Base-by-base conservation (phyloP, 1,140 invertebrate genomes). In the Drosophila carrolli region DNA sequence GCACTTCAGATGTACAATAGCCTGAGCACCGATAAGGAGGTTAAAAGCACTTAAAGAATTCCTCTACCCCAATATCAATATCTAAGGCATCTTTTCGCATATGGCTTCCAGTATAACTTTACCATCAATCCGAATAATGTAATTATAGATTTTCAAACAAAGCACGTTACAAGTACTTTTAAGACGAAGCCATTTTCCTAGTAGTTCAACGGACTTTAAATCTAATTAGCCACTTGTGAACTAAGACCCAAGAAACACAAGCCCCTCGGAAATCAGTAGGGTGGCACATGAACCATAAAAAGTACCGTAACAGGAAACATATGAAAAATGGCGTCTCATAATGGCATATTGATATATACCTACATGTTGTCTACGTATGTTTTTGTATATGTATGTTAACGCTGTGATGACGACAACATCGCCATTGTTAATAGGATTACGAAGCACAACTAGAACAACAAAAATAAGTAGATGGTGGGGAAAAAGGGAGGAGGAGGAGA, bases 361-460 rank as follows among this genome's bases (percentile, higher is more conserved):
- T 46, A 41, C 57, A 67, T 6, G 9, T 32, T 35, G n/a, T 51
- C 27, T 57, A 40, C 47, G 11, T 67, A 40, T 56, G 48, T 35
- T 32, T 72, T 37, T 68, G n/a, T 14, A 19, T 50, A 56, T 44
- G 55, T 46, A 50, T 71, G 43, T 63, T 44, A 60, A 75, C 55
- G 74, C 83, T 68, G 63, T 63, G 62, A 79, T 65, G 73, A 77
- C 75, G 50, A 70, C 73, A 75, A 57, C 59, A 59, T 62, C 78
- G 75, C 75, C 75, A 88, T 88, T 88, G 79, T 83, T 86, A 86
- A 86, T 86, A 86, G 83, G 83, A 86, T 86, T 86, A 86, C 75
- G 79, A 83, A 83, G 84, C 83, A 84, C 75, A 58, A 81, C 58
- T 61, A 62, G 58, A 53, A 65, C 55, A 79, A 73, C 75, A 78